Percentiles rank a stretch among this genome's conserved stretches.
phyloP scores from a whole-genome alignment of 2,797 vertebrate genomes.

The Agapornis canus region DNA sequence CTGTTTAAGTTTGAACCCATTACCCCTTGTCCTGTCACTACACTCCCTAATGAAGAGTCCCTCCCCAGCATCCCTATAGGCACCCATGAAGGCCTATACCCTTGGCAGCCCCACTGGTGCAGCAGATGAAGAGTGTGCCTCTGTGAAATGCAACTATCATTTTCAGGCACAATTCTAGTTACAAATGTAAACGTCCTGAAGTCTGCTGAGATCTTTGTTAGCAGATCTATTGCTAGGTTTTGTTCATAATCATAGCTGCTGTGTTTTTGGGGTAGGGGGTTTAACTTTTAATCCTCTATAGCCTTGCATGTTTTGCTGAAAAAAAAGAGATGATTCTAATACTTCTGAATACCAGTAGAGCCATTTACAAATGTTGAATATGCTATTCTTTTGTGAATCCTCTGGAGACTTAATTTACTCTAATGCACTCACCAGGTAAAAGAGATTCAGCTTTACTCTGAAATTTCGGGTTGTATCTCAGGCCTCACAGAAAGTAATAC shows the following conservation, averaged over 20 bases:
- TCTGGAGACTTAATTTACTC: neutral
- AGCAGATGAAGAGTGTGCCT: fast-evolving
- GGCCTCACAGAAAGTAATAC: neutral
- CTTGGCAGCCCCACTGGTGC: fast-evolving
- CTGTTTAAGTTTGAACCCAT: no score
- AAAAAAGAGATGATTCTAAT: neutral
- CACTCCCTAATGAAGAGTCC: no score
- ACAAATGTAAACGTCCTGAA: neutral
- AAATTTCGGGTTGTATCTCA: neutral
- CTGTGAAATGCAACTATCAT: fast-evolving
- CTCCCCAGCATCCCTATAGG: no score
- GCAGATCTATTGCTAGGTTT: neutral
- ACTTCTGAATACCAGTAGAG: neutral
- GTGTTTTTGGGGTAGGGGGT: neutral
- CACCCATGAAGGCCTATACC: fast-evolving
- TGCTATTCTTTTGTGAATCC: neutral
- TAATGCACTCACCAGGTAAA: neutral
- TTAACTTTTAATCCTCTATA: neutral
- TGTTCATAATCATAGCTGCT: neutral
- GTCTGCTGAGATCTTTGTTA: neutral
- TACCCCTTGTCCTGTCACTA: no score
- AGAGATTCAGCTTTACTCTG: neutral
- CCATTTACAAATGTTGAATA: neutral
- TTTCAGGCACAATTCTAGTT: neutral
- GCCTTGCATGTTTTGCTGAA: neutral